Evolutionary conservation across 2,888 invertebrate species (phyloP), one percentile per base, ranked within the genome.

Genomic region (Prionchulus punctatus): DNA sequence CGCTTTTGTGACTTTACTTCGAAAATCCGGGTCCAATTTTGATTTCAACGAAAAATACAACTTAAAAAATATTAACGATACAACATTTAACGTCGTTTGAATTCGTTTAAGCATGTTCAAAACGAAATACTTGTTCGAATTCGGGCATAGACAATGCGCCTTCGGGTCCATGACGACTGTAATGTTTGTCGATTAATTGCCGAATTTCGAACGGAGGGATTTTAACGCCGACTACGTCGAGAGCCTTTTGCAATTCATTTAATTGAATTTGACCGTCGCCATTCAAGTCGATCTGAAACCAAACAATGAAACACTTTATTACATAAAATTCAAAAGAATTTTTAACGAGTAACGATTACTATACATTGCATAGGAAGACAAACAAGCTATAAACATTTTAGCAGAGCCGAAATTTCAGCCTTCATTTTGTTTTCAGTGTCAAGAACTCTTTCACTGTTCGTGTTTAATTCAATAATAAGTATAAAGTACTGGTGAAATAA

Each of bases 191-290:
- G 66, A 91, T 85, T 81, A 94, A 84, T 70, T 86, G 83, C 27
- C 81, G 76, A 53, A 86, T 81, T 77, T 85, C 81, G 81, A 88
- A 96, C 57, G 88, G 89, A 57, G 96, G 90, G 66, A 96, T 79
- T 77, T 92, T 92, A 73, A 94, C 85, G 27, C 92, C 92, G 64
- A 87, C 85, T 58, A 84, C 79, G 69, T 90, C 88, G 57, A 98
- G 78, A 0, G 94, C 94, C 61, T 83, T 84, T 70, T 88, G 86
- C 55, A 98, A 78, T 73, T 98, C 96, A 62, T 83, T 81, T 62
- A 89, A 75, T 67, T 89, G 86, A 64, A 98, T 86, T 76, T 79
- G 85, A 4, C 94, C 94, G 76, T 85, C 88, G 58, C 85, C 84
- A 73, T 90, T 87, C 69, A 81, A 82, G 74, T 92, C 91, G 73